Percentiles rank a stretch among this genome's conserved stretches.
These are phyloP conservation scores for Cheilosia pagana DNA, from an alignment of 2,888 invertebrate genomes.

Conservation along the genomic window DNA sequence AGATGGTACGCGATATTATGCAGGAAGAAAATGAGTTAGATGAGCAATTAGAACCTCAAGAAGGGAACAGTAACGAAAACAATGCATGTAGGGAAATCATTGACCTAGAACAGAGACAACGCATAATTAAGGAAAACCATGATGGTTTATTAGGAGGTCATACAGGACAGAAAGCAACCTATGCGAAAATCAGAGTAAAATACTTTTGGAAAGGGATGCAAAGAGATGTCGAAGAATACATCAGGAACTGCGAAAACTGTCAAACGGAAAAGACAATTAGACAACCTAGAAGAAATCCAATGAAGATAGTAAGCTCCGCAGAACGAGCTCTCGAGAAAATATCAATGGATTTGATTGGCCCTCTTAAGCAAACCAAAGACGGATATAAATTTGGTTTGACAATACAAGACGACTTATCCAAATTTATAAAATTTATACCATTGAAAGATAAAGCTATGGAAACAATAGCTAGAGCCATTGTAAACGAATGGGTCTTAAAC, in stretches of 20 bases:
- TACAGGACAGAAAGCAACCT: conserved; percentile 49
- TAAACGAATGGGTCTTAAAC: conserved; percentile 20
- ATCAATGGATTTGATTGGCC: conserved; percentile 44
- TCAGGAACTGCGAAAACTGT: conserved; percentile 20
- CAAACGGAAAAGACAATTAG: conserved; percentile 40
- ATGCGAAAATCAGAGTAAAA: conserved; percentile 28
- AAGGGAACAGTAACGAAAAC: conserved; percentile 10
- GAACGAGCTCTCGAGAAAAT: conserved; percentile 48
- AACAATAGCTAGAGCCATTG: neutral
- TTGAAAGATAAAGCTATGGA: conserved; percentile 3
- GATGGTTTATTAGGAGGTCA: conserved; percentile 46
- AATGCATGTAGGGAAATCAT: conserved; percentile 3
- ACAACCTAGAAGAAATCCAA: conserved; percentile 25
- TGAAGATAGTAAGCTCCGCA: conserved; percentile 40
- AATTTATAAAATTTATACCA: conserved; percentile 7
- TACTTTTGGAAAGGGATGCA: conserved; percentile 33
- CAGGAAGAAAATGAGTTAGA: conserved; percentile 8
- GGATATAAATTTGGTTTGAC: conserved; percentile 35
- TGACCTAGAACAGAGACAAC: conserved; percentile 29
- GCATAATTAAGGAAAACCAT: conserved; percentile 50
- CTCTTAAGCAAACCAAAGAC: conserved; percentile 29
- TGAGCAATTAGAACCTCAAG: conserved; percentile 15
- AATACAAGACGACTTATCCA: neutral
- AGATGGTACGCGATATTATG: neutral
- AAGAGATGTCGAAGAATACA: conserved; percentile 27